Evolutionary conservation across 2,797 vertebrate genomes (phyloP).

Genomic region (Naso thynnoides): DNA sequence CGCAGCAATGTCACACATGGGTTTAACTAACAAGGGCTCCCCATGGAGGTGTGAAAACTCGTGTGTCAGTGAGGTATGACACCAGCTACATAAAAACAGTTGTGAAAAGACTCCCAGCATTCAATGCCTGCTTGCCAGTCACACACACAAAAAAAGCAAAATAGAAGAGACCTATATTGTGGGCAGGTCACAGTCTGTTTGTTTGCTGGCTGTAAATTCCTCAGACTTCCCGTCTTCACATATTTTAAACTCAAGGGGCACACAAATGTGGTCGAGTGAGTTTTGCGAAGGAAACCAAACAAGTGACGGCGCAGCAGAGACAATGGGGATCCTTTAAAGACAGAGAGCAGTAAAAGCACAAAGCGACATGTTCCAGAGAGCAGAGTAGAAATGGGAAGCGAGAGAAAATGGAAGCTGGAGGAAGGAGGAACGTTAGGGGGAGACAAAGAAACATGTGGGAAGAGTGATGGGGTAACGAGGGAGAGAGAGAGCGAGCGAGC

Average conservation of each 20-base stretch:
- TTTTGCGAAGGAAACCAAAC: constrained; percentile 38
- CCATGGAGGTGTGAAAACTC: constrained; percentile 60
- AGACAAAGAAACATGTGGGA: constrained; percentile 23
- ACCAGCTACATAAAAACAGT: constrained; percentile 35
- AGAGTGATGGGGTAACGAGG: constrained; percentile 32
- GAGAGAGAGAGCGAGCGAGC: constrained; percentile 34
- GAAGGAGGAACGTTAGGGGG: constrained; percentile 7
- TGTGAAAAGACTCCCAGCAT: constrained; percentile 61
- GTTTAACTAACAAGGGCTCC: constrained; percentile 37
- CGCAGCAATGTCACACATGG: constrained; percentile 45
- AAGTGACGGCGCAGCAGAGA: constrained; percentile 27
- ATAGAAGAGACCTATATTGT: constrained; percentile 27
- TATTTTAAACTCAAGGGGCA: constrained; percentile 23
- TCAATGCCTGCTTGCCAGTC: constrained; percentile 40
- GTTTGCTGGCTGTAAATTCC: constrained; percentile 72
- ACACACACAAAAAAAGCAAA: constrained; percentile 62
- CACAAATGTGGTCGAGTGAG: constrained; percentile 19
- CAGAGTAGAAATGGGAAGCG: constrained; percentile 6
- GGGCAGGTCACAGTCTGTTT: constrained; percentile 59
- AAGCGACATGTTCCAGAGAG: constrained; percentile 34
- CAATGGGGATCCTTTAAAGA: constrained; percentile 41
- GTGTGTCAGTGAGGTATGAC: constrained; percentile 57
- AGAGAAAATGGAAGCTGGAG: background rate
- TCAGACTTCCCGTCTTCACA: constrained; percentile 8
- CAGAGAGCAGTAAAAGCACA: constrained; percentile 50